Evolutionary conservation across 2,113 vertebrate genomes (phyloP).

Genomic region (Empidonax traillii): DNA sequence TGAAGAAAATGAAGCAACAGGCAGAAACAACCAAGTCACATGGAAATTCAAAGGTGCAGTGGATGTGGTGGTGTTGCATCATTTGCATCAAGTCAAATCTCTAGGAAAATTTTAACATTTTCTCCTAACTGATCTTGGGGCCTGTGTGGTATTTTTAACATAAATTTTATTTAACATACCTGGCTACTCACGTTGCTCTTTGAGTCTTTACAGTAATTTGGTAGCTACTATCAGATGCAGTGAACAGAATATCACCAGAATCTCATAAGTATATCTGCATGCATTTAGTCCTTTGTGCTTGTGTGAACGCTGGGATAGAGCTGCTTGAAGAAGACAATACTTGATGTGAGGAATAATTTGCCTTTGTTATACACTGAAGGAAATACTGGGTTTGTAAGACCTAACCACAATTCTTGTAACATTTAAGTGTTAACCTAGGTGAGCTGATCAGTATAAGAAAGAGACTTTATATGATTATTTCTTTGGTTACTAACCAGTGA

Average conservation of each 20-base stretch:
- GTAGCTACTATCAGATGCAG: background rate
- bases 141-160: background rate
- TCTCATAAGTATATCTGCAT: background rate
- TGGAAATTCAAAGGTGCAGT: background rate
- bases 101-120: background rate
- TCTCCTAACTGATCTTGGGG: background rate
- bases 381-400: background rate
- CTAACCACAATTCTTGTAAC: background rate
- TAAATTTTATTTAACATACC: background rate
- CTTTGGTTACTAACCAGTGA: background rate
- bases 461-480: background rate
- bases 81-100: background rate
- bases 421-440: background rate
- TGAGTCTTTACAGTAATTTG: background rate
- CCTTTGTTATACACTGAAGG: background rate
- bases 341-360: background rate
- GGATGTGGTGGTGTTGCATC: background rate
- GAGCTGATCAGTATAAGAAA: background rate
- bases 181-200: background rate
- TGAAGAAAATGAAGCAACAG: background rate
- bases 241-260: background rate
- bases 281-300: background rate
- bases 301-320: background rate
- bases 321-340: background rate
- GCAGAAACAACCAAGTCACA: fast-evolving